Evolutionary conservation across 2,113 vertebrate genomes (phyloP), one percentile per base, ranked within the genome.

Genomic region (Nothocercus julius): DNA sequence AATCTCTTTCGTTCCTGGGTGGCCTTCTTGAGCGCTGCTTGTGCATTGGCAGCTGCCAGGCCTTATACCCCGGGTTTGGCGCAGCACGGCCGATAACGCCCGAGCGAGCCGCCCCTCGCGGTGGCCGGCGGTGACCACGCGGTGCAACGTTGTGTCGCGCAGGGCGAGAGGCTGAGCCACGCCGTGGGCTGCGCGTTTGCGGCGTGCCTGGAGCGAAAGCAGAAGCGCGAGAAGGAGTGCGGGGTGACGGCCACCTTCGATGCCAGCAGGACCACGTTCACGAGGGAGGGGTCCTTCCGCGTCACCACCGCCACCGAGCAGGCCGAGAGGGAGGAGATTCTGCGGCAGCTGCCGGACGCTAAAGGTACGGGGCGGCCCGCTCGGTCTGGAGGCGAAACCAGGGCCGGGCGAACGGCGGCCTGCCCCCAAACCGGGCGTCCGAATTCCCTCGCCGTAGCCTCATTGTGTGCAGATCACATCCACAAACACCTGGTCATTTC

Each of bases 221-320:
- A 99, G 98, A 99, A 99, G 94, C 97, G 99, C 59, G 99, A 99
- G 97, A 99, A 99, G 97, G 99, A 99, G 96, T 99, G 99, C 49
- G 99, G 99, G 30, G 99, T 99, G 95, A 99, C 99, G 20, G 99
- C 99, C 79, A 99, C 99, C 82, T 99, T 99, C 68, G 99, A 99
- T 92, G 99, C 99, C 96, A 99, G 99, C 98, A 98, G 99, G 96
- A 99, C 99, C 96, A 99, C 99, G 20, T 99, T 99, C 97, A 99
- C 99, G 59, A 98, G 99, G 21, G 99, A 99, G 96, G 99, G 99
- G 89, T 99, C 99, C 18, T 99, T 99, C 97, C 98, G 99, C 9
- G 99, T 99, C 94, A 99, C 99, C 85, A 99, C 99, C 81, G 99
- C 99, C 90, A 99, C 99, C 11, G 99, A 99, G 95, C 99, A 99